These are phyloP conservation scores for Melangyna quadrimaculata DNA, from an alignment of 2,888 invertebrate genomes.

Conservation along the genomic window DNA sequence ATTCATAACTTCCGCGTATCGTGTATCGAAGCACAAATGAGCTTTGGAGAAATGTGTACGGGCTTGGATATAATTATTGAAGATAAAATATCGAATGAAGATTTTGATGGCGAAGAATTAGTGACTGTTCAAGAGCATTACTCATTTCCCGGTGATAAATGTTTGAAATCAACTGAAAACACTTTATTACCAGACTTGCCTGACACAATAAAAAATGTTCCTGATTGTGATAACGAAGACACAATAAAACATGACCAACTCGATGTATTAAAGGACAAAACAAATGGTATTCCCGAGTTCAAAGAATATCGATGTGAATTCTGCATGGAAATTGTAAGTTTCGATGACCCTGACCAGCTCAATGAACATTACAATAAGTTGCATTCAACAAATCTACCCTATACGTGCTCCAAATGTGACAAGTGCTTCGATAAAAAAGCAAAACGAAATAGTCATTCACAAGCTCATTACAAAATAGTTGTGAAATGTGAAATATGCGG, in stretches of 20 bases:
- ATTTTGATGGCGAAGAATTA: slow-evolving; percentile 26
- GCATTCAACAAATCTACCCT: slow-evolving; percentile 35
- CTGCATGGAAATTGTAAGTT: slow-evolving; percentile 47
- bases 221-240: background rate
- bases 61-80: slow-evolving; percentile 59
- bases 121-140: slow-evolving; percentile 57
- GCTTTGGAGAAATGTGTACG: slow-evolving; percentile 54
- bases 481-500: slow-evolving; percentile 30
- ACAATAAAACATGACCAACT: background rate
- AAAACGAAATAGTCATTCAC: slow-evolving; percentile 46
- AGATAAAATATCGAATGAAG: background rate
- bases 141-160: slow-evolving; percentile 35
- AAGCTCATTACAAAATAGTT: slow-evolving; percentile 11
- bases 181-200: background rate
- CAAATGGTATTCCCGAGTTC: background rate
- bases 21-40: slow-evolving; percentile 50
- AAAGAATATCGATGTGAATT: slow-evolving; percentile 45
- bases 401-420: slow-evolving; percentile 39
- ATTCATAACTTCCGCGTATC: slow-evolving; percentile 56
- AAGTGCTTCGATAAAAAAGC: slow-evolving; percentile 27
- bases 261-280: background rate
- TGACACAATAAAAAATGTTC: background rate
- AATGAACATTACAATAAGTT: slow-evolving; percentile 44
- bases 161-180: background rate
- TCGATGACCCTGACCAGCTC: slow-evolving; percentile 39